Base-by-base conservation (phyloP, 2,797 vertebrate species). In the Myiotriccus ornatus region DNA sequence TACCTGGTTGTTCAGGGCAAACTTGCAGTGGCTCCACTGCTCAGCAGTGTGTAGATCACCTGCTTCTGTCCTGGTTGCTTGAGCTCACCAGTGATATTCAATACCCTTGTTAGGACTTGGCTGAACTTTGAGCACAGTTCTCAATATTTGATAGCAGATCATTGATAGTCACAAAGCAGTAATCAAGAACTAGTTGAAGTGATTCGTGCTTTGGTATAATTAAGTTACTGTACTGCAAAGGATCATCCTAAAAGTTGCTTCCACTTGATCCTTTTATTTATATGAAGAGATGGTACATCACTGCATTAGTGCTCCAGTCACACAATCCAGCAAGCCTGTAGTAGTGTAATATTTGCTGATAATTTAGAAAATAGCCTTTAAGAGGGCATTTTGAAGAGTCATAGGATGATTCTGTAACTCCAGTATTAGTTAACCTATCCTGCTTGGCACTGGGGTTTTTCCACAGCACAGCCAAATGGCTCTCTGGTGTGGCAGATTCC, bases 61-160 rank as follows among this genome's bases (percentile, higher is more conserved):
- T 87, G 83, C 49, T 69, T 82, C 63, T 75, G 49, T 65, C 68
- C 18, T 14, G 55, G 53, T 37, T 87, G 53, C 52, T 71, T 64
- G 71, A 82, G 44, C 74, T 90, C 59, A 28, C 47, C 27, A 17
- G 63, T 76, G 90, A 57, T 63, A 79, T 19, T 56, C 50, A 82
- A 84, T 90, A 82, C 44, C 56, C 62, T 47, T 89, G 52, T 49
- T 73, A 84, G 68, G 74, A 46, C 47, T 34, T 13, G 32, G 52
- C 2, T 95, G 87, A 91, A 79, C 85, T 91, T 91, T 56, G 75
- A 89, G 59, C 78, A 64, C 78, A 43, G 56, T 56, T 89, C 64
- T 77, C 49, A 55, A 3, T 74, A 75, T 87, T 85, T 78, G 62
- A 71, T 89, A 90, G 41, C 57, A 76, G 60, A 17, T 89, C 1